Evolutionary conservation across 2,888 invertebrate genomes (phyloP).

Genomic region (Drosophila hawaiiensis): DNA sequence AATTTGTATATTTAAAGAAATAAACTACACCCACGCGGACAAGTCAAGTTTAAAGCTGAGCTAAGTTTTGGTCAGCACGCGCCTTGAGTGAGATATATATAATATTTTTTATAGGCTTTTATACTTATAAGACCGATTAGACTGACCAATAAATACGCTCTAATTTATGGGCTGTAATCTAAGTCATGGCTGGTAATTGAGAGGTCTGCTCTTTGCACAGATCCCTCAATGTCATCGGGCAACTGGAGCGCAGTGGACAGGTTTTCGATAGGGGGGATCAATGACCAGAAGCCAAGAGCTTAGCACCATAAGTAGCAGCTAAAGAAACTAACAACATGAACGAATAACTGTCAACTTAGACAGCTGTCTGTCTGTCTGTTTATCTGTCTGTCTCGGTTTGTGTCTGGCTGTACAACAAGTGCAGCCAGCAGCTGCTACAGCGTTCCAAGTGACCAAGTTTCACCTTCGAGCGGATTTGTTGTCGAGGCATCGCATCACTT

Average conservation of each 20-base stretch:
- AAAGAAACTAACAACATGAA: conserved; percentile 28
- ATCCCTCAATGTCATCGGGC: conserved; percentile 26
- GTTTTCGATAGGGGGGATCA: conserved; percentile 15
- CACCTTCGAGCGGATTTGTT: conserved; percentile 64
- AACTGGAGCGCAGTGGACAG: conserved; percentile 24
- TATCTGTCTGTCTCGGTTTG: conserved; percentile 1
- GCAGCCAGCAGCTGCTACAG: conserved; percentile 17
- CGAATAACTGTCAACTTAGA: conserved; percentile 23
- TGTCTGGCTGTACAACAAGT: conserved; percentile 10
- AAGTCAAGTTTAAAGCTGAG: conserved; percentile 21
- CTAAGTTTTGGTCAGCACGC: conserved; percentile 33
- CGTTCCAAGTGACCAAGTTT: conserved; percentile 65
- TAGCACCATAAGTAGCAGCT: neutral
- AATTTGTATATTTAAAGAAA: conserved; percentile 18
- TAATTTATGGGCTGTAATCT: conserved; percentile 34
- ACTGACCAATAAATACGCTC: conserved; percentile 23
- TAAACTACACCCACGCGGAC: conserved; percentile 41
- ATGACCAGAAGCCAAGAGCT: conserved; percentile 27
- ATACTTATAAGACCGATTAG: conserved; percentile 9
- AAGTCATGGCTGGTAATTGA: conserved; percentile 20
- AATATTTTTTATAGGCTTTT: conserved; percentile 5
- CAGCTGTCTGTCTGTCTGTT: conserved; percentile 25
- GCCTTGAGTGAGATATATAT: conserved; percentile 10
- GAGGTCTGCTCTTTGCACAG: conserved; percentile 7
- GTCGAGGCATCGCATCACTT: conserved; percentile 60